Conservation (phyloP, 2,888 invertebrate genomes). For the Netelia virgata region DNA sequence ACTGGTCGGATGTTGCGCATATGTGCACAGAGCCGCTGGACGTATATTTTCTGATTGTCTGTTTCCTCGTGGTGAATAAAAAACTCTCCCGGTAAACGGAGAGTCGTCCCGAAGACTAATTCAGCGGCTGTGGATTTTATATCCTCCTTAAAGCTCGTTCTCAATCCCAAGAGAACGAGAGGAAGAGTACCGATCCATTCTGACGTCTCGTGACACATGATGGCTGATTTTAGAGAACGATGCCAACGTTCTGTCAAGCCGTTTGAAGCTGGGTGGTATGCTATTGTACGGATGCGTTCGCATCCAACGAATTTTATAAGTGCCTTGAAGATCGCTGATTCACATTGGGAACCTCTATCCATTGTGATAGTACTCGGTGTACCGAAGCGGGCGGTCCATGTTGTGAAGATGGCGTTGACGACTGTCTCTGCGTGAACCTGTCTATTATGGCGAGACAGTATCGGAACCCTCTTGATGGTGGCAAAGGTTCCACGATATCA, state of each 20-base stretch:
- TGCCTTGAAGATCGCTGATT: neutral
- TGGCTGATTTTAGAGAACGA: neutral
- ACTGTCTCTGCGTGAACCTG: slow-evolving; percentile 52
- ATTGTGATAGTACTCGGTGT: neutral
- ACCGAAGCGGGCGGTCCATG: neutral
- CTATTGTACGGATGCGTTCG: neutral
- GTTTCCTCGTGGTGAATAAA: slow-evolving; percentile 48
- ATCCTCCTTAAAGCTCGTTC: slow-evolving; percentile 25
- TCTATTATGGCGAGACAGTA: no score
- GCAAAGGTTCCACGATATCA: slow-evolving; percentile 79
- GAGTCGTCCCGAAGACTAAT: slow-evolving; percentile 53
- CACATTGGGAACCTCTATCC: slow-evolving; percentile 29
- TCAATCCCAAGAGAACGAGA: no score
- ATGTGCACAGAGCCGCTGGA: slow-evolving; percentile 40
- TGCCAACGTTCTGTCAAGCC: slow-evolving; percentile 36
- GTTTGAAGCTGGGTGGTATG: no score
- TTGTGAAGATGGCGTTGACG: neutral
- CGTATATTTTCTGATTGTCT: slow-evolving; percentile 33
- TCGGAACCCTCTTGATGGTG: slow-evolving; percentile 71
- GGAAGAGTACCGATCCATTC: neutral
- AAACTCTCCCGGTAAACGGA: slow-evolving; percentile 58
- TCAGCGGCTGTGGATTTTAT: slow-evolving; percentile 48
- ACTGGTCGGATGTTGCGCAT: slow-evolving; percentile 46
- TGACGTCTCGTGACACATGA: slow-evolving; percentile 13
- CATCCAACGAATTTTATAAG: neutral